These are phyloP conservation scores for Haliaeetus leucogaster DNA, from an alignment of 2,113 vertebrate species.

Conservation along the genomic window DNA sequence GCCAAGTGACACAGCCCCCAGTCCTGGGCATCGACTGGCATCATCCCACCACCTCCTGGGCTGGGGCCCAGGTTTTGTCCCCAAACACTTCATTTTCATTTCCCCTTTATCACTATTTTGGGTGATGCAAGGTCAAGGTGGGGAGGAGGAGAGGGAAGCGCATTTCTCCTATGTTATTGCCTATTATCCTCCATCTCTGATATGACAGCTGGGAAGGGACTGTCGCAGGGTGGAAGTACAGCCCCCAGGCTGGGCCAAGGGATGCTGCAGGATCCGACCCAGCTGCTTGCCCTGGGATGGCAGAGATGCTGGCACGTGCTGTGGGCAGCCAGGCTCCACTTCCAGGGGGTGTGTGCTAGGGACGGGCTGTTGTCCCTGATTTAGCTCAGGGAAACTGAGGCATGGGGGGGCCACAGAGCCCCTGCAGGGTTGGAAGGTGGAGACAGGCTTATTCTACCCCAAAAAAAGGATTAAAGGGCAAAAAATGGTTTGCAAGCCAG, in stretches of 20 bases:
- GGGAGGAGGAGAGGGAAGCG: background rate
- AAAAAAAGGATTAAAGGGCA: background rate
- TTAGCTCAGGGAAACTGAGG: background rate
- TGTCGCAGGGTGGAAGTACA: fast-evolving
- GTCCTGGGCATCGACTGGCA: background rate
- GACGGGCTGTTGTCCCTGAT: background rate
- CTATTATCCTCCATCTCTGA: background rate
- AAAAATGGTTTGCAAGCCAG: background rate
- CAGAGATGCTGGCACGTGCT: background rate
- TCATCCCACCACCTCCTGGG: background rate
- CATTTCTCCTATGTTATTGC: background rate
- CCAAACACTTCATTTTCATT: background rate
- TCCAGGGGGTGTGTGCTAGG: background rate
- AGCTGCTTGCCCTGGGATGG: background rate
- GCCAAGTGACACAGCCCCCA: fast-evolving
- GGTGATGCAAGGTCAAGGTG: background rate
- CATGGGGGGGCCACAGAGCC: fast-evolving
- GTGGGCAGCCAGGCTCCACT: background rate
- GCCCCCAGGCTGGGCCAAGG: background rate
- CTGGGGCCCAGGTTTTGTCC: background rate
- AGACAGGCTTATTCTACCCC: background rate
- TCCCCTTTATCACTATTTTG: background rate
- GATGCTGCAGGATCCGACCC: background rate
- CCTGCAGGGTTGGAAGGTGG: background rate
- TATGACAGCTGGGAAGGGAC: background rate